Conservation (phyloP, 2,113 vertebrate genomes). For the Embiotoca jacksoni region DNA sequence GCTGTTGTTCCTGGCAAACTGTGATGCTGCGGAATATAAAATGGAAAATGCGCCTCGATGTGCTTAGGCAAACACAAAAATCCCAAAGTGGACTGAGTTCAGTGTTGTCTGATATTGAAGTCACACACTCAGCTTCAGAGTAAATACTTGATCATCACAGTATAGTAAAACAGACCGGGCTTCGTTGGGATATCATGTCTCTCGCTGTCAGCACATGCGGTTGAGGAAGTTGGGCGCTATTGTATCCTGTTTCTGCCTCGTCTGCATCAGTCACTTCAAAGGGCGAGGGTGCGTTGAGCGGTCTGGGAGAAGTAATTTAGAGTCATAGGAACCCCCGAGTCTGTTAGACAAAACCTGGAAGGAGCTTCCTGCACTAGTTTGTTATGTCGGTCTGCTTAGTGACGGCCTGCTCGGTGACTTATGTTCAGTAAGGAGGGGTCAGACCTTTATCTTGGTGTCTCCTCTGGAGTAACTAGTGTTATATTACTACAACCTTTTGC, state of each 20-base stretch:
- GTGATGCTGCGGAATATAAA: constrained; percentile 4
- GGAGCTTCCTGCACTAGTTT: constrained; percentile 60
- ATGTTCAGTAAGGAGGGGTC: not conserved
- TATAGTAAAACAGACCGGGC: constrained; percentile 34
- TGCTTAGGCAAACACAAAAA: constrained; percentile 36
- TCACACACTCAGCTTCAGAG: constrained; percentile 28
- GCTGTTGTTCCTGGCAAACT: constrained; percentile 55
- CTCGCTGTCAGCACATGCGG: constrained; percentile 38
- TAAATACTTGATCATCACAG: constrained; percentile 31
- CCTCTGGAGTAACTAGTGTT: constrained; percentile 3
- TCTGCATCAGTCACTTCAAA: constrained; percentile 67
- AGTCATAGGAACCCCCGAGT: constrained; percentile 28
- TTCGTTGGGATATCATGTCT: constrained; percentile 32
- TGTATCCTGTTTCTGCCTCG: constrained; percentile 27
- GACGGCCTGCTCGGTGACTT: constrained; percentile 33
- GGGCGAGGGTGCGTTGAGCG: not conserved
- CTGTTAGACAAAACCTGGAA: constrained; percentile 23
- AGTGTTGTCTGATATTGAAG: constrained; percentile 6
- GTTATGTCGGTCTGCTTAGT: constrained; percentile 35
- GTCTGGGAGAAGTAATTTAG: constrained; percentile 29
- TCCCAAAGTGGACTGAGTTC: constrained; percentile 6
- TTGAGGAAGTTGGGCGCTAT: constrained; percentile 42
- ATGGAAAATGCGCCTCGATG: constrained; percentile 32
- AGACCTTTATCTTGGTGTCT: constrained; percentile 36
- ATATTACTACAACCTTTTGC: constrained; percentile 6